Base-by-base conservation (phyloP, 92 coral and sea anemone species). In the Bergia puertoricense region DNA sequence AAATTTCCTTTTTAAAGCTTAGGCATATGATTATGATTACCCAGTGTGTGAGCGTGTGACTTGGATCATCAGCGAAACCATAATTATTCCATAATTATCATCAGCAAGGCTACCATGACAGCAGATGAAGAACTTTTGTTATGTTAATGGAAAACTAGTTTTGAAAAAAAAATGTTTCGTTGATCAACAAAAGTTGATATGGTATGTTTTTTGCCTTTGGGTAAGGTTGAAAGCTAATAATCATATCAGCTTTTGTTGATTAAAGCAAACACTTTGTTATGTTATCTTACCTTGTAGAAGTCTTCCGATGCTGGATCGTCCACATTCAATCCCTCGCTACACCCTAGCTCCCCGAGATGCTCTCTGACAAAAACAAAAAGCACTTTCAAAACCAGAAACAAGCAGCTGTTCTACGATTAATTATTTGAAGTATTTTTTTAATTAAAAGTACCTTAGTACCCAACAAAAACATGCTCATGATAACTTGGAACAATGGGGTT, bases 291-390 rank as follows among this genome's bases (percentile, higher is more conserved):
- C 98, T 93, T 89, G 81, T 93, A 96, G 78, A 96, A 93, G 36
- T 86, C 86, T 15, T 95, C 96, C 22, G 91, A 79, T 22, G 92
- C 94, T 22, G 95, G 96, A 88, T 96, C 98, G 10, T 88, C 77
- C 10, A 96, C 93, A 54, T 75, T 23, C 40, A 76, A 6, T 5
- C 69, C 65, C 39, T 81, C 80, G 74, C 30, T 54, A 76, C 73
- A 22, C 20, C 86, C 75, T 10, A 72, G n/a, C 8, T 84, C 54
- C 38, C 86, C 75, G 51, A 84, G 87, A 48, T 84, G 87, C 79
- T 84, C 87, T 51, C 87, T 84, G 11, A 18, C 75, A 23, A 72
- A 39, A 83, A 20, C 11, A 38, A 40, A 59, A 36, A 10, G 20
- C 15, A 50, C 6, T 30, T 0, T 30, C 30, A 30, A 30, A 39